Conservation (phyloP, 1,140 invertebrate species). For the Ptiloglossa arizonensis region DNA sequence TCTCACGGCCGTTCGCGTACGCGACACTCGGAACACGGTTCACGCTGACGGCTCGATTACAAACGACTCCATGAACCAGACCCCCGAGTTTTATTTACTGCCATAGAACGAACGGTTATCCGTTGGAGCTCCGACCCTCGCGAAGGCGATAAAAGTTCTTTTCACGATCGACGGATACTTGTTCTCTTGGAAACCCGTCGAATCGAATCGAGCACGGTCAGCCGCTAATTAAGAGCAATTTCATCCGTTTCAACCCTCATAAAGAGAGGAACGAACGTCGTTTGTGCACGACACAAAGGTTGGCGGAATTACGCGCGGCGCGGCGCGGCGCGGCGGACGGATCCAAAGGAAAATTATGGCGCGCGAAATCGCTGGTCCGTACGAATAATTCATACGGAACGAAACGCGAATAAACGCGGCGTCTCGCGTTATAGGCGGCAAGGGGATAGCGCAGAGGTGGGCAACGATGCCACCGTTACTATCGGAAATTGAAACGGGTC, state of each 20-base stretch:
- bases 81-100: neutral
- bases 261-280: neutral
- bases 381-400: conserved; percentile 66
- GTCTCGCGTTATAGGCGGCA: neutral
- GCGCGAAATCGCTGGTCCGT: conserved; percentile 54
- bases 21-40: neutral
- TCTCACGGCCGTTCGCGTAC: neutral
- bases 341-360: conserved; percentile 57
- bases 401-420: conserved; percentile 63
- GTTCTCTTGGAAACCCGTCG: neutral
- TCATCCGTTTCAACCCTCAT: neutral
- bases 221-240: neutral
- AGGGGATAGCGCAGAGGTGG: neutral
- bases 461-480: conserved; percentile 41
- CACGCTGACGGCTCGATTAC: neutral
- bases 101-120: neutral
- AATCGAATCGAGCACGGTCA: neutral
- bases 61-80: neutral
- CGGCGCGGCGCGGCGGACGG: neutral
- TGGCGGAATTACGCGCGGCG: neutral
- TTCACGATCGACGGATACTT: no score
- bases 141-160: no score
- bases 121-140: neutral
- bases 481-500: conserved; percentile 67
- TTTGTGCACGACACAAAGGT: neutral